phyloP scores from a whole-genome alignment of 2,888 invertebrate genomes.

The Pomacea canaliculata region DNA sequence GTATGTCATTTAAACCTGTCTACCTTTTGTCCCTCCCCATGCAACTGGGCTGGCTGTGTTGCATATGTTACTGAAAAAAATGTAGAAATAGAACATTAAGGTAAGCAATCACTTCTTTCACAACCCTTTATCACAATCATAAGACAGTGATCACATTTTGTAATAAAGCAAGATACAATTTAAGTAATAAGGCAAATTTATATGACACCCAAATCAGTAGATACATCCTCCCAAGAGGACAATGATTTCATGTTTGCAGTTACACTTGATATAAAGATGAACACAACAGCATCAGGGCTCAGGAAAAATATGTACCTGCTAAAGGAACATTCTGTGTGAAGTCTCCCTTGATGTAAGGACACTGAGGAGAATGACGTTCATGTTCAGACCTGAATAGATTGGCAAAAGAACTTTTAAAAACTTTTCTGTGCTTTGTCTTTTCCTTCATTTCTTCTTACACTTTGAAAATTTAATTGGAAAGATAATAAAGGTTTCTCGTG shows the following conservation, averaged over 20 bases:
- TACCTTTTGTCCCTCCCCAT: constrained; percentile 60
- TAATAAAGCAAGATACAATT: no score
- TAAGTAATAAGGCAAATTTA: no score
- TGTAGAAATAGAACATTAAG: neutral
- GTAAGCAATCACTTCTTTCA: neutral
- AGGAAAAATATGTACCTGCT: constrained; percentile 69
- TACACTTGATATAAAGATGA: no score
- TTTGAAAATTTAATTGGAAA: no score
- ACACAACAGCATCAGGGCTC: no score
- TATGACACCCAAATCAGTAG: no score
- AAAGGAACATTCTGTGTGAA: constrained; percentile 95
- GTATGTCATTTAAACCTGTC: neutral
- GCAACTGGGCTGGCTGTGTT: constrained; percentile 81
- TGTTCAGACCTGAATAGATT: constrained; percentile 81
- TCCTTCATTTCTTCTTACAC: no score
- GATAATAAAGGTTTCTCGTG: no score
- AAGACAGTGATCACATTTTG: no score
- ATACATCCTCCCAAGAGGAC: no score
- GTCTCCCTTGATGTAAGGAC: constrained; percentile 93
- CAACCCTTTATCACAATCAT: neutral
- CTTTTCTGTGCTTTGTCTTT: no score
- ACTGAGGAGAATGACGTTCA: constrained; percentile 92
- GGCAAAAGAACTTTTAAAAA: neutral
- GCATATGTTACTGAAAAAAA: constrained; percentile 78
- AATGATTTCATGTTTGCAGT: no score